These are phyloP conservation scores for Crotalus viridis DNA, from an alignment of 2,113 vertebrate genomes.

Conservation along the genomic window DNA sequence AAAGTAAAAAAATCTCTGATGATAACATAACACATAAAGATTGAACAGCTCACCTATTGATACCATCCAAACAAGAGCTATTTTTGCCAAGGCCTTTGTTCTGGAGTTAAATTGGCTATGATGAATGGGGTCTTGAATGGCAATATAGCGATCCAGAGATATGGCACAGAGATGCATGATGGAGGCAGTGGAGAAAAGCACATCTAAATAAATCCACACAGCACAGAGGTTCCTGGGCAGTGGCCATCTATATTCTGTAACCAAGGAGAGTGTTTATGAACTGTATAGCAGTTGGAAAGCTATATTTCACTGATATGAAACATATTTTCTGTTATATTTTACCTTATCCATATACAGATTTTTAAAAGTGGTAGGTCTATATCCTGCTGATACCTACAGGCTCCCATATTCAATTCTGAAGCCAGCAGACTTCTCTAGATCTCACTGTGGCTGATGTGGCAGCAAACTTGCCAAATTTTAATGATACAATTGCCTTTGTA, in stretches of 20 bases:
- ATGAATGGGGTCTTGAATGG: conserved; percentile 91
- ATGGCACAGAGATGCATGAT: conserved; percentile 98
- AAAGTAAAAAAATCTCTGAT: conserved; percentile 43
- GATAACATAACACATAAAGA: background rate
- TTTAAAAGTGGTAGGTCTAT: background rate
- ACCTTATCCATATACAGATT: background rate
- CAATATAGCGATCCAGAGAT: conserved; percentile 94
- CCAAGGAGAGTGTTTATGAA: conserved; percentile 34
- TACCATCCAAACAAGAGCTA: conserved; percentile 93
- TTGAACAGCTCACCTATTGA: conserved; percentile 82
- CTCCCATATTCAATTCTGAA: background rate
- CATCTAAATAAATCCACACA: conserved; percentile 95
- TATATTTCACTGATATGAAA: background rate
- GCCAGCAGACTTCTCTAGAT: background rate
- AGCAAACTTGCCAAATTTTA: background rate
- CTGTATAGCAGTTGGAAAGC: background rate
- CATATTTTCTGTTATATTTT: background rate
- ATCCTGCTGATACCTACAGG: background rate
- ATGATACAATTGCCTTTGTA: background rate
- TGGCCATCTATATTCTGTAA: conserved; percentile 87
- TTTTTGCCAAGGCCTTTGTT: conserved; percentile 91
- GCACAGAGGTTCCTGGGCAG: conserved; percentile 86
- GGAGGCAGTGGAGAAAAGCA: conserved; percentile 94
- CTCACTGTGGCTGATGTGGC: background rate
- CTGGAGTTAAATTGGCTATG: conserved; percentile 96